A percentile compares a stretch with the other conserved stretches of the same genome.
These are phyloP conservation scores for Zaprionus gabonicus DNA, from an alignment of 1,140 invertebrate genomes.

Conservation along the genomic window DNA sequence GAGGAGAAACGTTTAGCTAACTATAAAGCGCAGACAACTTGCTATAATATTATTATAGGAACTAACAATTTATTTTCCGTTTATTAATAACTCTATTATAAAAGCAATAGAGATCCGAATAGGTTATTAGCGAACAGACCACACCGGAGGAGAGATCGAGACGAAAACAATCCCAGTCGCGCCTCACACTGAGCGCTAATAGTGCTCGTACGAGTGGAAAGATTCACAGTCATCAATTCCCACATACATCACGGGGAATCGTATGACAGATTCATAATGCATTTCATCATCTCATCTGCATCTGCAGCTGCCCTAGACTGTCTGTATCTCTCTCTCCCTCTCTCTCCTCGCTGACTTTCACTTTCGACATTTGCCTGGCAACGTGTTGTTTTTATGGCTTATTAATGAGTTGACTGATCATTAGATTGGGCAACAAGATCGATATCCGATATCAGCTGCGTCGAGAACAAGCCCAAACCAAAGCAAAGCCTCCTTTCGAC, in stretches of 20 bases:
- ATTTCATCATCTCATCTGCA: slow-evolving; percentile 20
- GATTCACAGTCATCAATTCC: background rate
- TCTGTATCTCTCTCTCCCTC: background rate
- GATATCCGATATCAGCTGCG: slow-evolving; percentile 40
- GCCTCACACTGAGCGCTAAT: slow-evolving; percentile 5
- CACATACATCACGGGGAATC: background rate
- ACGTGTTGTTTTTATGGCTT: slow-evolving; percentile 77
- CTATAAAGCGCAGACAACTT: background rate
- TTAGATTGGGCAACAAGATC: slow-evolving; percentile 62
- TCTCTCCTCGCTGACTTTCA: slow-evolving; percentile 55
- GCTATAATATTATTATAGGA: slow-evolving; percentile 1
- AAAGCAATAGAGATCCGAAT: background rate
- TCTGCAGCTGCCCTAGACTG: background rate
- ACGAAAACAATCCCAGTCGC: background rate
- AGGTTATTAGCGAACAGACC: background rate
- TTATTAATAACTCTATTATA: background rate
- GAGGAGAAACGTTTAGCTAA: background rate
- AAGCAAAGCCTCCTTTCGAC: slow-evolving; percentile 37
- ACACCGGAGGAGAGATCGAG: background rate
- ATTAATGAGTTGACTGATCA: slow-evolving; percentile 76
- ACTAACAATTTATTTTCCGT: slow-evolving; percentile 1
- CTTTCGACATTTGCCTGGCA: slow-evolving; percentile 49
- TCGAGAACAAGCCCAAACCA: slow-evolving; percentile 29
- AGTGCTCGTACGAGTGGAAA: background rate
- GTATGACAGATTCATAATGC: slow-evolving; percentile 13